A percentile compares a stretch with the other conserved stretches of the same genome.
These are phyloP conservation scores for Zhengitettix transpicula DNA, from an alignment of 2,888 invertebrate genomes.

Conservation along the genomic window DNA sequence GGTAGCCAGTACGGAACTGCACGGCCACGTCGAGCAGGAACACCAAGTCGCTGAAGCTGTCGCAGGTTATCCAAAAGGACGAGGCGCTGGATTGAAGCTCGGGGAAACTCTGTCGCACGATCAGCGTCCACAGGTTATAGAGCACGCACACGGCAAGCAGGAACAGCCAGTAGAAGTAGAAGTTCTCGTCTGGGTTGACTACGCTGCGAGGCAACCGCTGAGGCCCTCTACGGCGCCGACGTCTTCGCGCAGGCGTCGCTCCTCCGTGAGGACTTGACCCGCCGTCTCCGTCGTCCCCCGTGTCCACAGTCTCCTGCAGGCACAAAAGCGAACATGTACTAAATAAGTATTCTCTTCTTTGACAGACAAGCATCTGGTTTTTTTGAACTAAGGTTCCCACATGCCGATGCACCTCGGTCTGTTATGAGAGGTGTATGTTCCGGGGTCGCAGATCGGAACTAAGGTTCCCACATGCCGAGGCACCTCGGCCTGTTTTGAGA, in stretches of 20 bases:
- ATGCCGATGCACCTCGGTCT: too few species aligned
- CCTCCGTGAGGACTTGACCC: conserved; percentile 18
- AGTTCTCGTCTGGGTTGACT: conserved; percentile 88
- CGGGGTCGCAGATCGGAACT: too few species aligned
- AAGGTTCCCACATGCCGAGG: too few species aligned
- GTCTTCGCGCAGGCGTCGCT: conserved; percentile 26
- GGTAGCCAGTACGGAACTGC: conserved; percentile 84
- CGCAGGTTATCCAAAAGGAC: conserved; percentile 64
- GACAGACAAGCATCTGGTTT: too few species aligned
- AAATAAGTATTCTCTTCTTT: too few species aligned
- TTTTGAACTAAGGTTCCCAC: too few species aligned
- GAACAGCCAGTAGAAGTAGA: conserved; percentile 92
- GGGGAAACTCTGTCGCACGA: conserved; percentile 86
- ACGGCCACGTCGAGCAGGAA: conserved; percentile 79
- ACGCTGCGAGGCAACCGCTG: conserved; percentile 55
- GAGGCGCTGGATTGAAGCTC: conserved; percentile 66
- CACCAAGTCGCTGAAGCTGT: conserved; percentile 71
- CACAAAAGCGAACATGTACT: neutral
- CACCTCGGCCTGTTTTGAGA: too few species aligned
- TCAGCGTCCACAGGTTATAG: conserved; percentile 90
- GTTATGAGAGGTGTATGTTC: too few species aligned
- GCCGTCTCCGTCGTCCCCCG: conserved; percentile 24
- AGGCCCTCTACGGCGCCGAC: conserved; percentile 46
- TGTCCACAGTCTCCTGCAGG: conserved; percentile 29
- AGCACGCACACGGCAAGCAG: conserved; percentile 75